Evolutionary conservation across 1,140 invertebrate species (phyloP), one percentile per base, ranked within the genome.

Genomic region (Dinoponera quadriceps): DNA sequence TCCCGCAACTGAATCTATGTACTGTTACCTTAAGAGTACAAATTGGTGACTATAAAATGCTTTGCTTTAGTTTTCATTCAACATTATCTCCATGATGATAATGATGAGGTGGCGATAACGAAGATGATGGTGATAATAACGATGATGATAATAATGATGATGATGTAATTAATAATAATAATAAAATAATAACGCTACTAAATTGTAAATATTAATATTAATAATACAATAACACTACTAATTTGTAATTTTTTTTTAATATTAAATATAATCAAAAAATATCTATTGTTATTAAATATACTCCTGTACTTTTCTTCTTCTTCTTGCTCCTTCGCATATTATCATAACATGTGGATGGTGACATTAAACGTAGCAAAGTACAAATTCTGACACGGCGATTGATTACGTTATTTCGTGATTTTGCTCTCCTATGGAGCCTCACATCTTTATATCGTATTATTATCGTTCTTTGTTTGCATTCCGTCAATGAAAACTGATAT

Each of bases 241-340:
- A 91, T 92, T 91, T 92, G 87, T 92, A 90, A 93, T 93, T 91
- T 89, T 91, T 89, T 44, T 80, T 90, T 92, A 92, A 87, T 91
- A 91, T 92, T 92, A 92, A 92, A 93, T 92, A 93, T 92, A 91
- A 86, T 93, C 91, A 89, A 93, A 93, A 93, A 92, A 92, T 92
- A 92, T 92, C 86, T 92, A 90, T 89, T 59, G 49, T 89, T 86
- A 82, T 85, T 77, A 44, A 44, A 44, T 44, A 44, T 44, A 83
- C 71, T 88, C 16, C 85, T 85, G 77, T 85, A 87, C 20, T 88
- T 74, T 77, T 88, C n/a, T n/a, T n/a, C n/a, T 81, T 55, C 38
- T 85, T 22, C 54, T 55, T 59, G n/a, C n/a, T 25, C 14, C 57
- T 74, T 83, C 68, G n/a, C 57, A 27, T 88, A 85, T 71, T 78